Conservation (phyloP, 2,888 invertebrate genomes). For the Hirtodrosophila cameraria region DNA sequence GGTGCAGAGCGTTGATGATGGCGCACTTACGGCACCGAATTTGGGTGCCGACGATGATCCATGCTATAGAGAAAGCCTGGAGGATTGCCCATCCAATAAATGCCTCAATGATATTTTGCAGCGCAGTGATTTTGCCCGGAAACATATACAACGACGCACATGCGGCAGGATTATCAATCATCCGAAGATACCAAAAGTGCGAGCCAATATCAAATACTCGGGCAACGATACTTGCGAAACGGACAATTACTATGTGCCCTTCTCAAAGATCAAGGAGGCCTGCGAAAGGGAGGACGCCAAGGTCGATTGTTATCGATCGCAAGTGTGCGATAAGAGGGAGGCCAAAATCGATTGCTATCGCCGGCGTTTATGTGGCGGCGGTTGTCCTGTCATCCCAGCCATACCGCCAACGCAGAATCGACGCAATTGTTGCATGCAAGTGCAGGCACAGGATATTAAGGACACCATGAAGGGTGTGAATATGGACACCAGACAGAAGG, state of each 20-base stretch:
- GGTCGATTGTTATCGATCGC: constrained; percentile 71
- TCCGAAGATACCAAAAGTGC: constrained; percentile 79
- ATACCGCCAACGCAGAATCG: constrained; percentile 56
- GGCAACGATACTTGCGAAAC: constrained; percentile 77
- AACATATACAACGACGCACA: constrained; percentile 48
- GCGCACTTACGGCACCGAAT: constrained; percentile 17
- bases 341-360: constrained; percentile 75
- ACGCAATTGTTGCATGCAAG: constrained; percentile 82
- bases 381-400: constrained; percentile 40
- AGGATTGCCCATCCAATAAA: constrained; percentile 36
- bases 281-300: constrained; percentile 67
- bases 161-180: constrained; percentile 66
- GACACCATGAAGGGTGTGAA: constrained; percentile 81
- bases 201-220: constrained; percentile 83
- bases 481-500: constrained; percentile 77
- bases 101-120: constrained; percentile 48
- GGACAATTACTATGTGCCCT: constrained; percentile 77
- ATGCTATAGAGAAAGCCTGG: constrained; percentile 21
- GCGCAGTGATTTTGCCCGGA: constrained; percentile 46
- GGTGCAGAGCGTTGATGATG: constrained; percentile 79
- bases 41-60: constrained; percentile 48
- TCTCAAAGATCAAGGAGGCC: constrained; percentile 72
- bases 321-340: constrained; percentile 62
- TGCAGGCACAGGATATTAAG: constrained; percentile 77
- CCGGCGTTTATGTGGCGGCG: constrained; percentile 59